Percentiles rank a stretch among this genome's conserved stretches.
These are phyloP conservation scores for Dromiciops gliroides DNA, from an alignment of 2,113 vertebrate genomes.

Conservation along the genomic window DNA sequence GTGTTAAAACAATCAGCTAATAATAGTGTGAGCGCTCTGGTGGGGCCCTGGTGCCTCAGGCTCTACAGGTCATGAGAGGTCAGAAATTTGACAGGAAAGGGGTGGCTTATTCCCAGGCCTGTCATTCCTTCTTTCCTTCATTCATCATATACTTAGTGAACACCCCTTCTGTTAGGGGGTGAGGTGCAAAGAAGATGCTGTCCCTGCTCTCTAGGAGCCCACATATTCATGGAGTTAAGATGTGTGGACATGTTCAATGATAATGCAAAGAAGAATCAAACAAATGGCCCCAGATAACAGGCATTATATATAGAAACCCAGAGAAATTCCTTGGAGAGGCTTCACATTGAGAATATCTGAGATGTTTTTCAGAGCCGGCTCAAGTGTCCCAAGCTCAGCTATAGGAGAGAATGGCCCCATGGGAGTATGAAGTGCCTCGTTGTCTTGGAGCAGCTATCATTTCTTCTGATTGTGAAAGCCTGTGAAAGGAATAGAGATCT, in stretches of 20 bases:
- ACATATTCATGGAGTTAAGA: not conserved
- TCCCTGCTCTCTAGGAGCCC: not conserved
- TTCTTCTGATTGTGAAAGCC: not conserved
- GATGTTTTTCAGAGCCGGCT: not conserved
- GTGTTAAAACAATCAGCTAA: slow-evolving; percentile 65
- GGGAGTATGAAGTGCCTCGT: not conserved
- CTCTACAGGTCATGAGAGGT: not conserved
- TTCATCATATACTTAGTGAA: not conserved
- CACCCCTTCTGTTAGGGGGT: not conserved
- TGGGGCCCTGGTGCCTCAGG: not conserved
- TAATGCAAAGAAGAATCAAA: not conserved
- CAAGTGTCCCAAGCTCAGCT: not conserved
- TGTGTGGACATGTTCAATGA: not conserved
- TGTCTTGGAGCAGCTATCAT: not conserved
- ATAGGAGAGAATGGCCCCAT: not conserved
- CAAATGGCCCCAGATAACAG: not conserved
- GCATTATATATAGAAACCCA: not conserved
- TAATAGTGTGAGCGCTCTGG: slow-evolving; percentile 50
- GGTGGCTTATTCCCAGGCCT: not conserved
- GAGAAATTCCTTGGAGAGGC: not conserved
- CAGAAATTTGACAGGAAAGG: not conserved
- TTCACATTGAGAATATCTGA: not conserved
- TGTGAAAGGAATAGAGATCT: not conserved
- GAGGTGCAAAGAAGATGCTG: not conserved
- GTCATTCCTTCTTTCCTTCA: not conserved